A percentile compares a stretch with the other conserved stretches of the same genome.
Evolutionary conservation across 1,140 invertebrate genomes (phyloP).

Genomic region (Heliconius melpomene): DNA sequence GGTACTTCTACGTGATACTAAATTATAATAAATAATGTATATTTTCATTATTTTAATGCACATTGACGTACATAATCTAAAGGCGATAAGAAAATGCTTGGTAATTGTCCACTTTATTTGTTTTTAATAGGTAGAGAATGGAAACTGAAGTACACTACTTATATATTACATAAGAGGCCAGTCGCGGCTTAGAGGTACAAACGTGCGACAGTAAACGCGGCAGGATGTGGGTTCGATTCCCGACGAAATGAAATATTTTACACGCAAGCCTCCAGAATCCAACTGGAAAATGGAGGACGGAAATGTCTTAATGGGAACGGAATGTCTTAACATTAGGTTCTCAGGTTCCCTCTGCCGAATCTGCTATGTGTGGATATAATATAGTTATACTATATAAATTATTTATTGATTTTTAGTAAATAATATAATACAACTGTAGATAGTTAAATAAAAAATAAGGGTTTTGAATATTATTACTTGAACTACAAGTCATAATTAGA

Average conservation of each 20-base stretch:
- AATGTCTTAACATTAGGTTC: too few species aligned
- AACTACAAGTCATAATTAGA: not conserved
- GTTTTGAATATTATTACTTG: not conserved
- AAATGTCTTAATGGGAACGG: too few species aligned
- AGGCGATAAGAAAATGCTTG: not conserved
- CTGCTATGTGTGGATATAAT: not conserved
- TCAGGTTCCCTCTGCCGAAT: too few species aligned
- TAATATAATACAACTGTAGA: not conserved
- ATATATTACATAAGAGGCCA: too few species aligned
- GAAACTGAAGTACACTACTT: too few species aligned
- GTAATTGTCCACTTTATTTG: conserved; percentile 9
- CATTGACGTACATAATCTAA: not conserved
- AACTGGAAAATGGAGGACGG: too few species aligned
- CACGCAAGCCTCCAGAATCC: too few species aligned
- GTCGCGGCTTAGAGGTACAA: too few species aligned
- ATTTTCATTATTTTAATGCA: not conserved
- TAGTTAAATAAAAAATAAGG: not conserved
- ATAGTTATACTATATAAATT: not conserved
- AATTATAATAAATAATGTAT: conserved; percentile 60
- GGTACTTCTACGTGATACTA: conserved; percentile 65
- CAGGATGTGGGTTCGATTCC: too few species aligned
- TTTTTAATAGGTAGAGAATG: not conserved
- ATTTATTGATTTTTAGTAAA: not conserved
- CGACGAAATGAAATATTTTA: too few species aligned
- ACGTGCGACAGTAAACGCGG: too few species aligned